Evolutionary conservation across 2,888 invertebrate genomes (phyloP).

Genomic region (Mechanitis messenoides): DNA sequence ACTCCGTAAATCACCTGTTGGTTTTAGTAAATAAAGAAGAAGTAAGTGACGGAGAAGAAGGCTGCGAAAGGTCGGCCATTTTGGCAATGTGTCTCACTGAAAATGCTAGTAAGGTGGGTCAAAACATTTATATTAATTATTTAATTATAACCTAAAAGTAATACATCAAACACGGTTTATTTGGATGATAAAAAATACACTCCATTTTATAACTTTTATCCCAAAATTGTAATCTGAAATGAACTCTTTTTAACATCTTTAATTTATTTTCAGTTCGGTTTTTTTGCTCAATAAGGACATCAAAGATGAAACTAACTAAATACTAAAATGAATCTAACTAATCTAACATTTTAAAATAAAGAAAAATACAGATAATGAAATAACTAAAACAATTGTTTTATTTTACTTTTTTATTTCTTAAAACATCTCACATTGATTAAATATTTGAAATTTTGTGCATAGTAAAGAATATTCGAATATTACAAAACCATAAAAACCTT

Average conservation of each 20-base stretch:
- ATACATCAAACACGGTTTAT: too few species aligned
- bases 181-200: too few species aligned
- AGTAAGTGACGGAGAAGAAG: constrained; percentile 52
- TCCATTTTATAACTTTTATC: too few species aligned
- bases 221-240: too few species aligned
- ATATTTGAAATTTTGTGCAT: constrained; percentile 19
- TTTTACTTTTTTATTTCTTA: constrained; percentile 19
- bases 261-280: constrained; percentile 45
- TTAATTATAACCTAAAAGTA: not conserved
- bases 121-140: not conserved
- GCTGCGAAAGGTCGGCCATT: constrained; percentile 59
- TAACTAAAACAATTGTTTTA: not conserved
- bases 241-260: too few species aligned
- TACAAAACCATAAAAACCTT: constrained; percentile 7
- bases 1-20: too few species aligned
- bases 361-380: not conserved
- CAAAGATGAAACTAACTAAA: not conserved
- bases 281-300: constrained; percentile 30
- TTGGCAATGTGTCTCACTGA: constrained; percentile 55
- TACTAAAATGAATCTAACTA: not conserved
- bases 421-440: constrained; percentile 18
- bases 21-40: constrained; percentile 55
- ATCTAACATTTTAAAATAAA: not conserved
- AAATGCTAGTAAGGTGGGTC: constrained; percentile 50
- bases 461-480: constrained; percentile 11